Evolutionary conservation across 2,797 vertebrate species (phyloP), one percentile per base, ranked within the genome.

Genomic region (Enoplosus armatus): DNA sequence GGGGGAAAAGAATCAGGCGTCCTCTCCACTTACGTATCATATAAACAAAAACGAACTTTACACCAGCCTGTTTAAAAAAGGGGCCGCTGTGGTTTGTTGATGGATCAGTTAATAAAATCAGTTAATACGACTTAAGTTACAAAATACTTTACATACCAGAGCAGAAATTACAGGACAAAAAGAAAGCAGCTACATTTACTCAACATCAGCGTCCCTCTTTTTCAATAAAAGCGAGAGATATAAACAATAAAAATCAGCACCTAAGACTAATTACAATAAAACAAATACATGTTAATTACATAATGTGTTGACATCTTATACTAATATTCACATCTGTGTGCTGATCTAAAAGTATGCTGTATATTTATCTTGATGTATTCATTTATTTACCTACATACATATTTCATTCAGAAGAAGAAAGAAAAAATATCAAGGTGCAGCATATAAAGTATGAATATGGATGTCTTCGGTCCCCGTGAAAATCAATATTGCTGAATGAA

Each of bases 11-110:
- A 43, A 24, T 48, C 8, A 26, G 45, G 48, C 27, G 58, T 80
- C 15, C 51, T 37, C 64, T 86, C 56, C 74, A 67, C 65, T 84
- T 84, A 72, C 9, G 1, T 67, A 61, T 82, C 59, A 75, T 54
- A 74, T 83, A 83, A 88, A 85, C 61, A 51, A 84, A 87, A 85
- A 84, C 62, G 85, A 89, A 84, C 87, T 29, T 66, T 65, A 72
- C 39, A 80, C 56, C 78, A 75, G 68, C 61, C 29, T 76, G 68
- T 87, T 89, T 86, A 65, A 82, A 84, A 82, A 80, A 55, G 24
- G 51, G 53, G 4, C 61, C 12, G 11, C 75, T 80, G 53, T 29
- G 76, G 73, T 68, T 82, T 77, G 84, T 53, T 86, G 75, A 86
- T 69, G 50, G 54, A 72, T 77, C 48, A 14, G 43, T 54, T 51